Evolutionary conservation across 2,113 vertebrate species (phyloP).

Genomic region (Protomyctophum bolini): DNA sequence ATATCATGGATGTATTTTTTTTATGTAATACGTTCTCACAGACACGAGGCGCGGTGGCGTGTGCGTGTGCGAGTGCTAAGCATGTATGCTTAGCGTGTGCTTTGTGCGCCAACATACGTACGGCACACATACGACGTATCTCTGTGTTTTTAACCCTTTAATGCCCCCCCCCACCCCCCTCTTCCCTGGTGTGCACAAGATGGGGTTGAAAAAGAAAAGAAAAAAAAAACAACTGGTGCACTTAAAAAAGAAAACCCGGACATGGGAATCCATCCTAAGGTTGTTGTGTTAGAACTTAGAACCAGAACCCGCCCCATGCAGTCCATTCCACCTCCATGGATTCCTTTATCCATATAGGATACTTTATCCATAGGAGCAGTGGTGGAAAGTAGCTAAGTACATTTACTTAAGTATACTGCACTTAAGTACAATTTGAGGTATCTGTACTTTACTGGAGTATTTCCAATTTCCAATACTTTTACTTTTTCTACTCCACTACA

Average conservation of each 20-base stretch:
- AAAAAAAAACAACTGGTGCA: conserved; percentile 54
- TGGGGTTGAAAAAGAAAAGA: conserved; percentile 21
- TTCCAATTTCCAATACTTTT: too few species aligned
- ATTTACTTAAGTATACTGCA: too few species aligned
- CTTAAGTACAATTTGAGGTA: too few species aligned
- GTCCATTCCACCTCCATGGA: conserved; percentile 27
- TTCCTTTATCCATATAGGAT: conserved; percentile 26
- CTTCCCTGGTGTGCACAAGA: conserved; percentile 51
- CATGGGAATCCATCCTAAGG: not conserved
- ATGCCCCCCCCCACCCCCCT: conserved; percentile 31
- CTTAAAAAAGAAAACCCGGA: conserved; percentile 55
- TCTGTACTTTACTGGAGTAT: too few species aligned
- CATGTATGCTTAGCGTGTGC: not conserved
- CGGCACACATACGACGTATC: conserved; percentile 19
- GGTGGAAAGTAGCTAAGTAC: too few species aligned
- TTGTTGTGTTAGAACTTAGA: conserved; percentile 23
- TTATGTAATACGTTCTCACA: conserved; percentile 47
- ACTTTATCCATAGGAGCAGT: too few species aligned
- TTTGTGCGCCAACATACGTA: conserved; percentile 8
- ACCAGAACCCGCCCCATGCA: too few species aligned
- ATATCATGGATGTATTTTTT: conserved; percentile 48
- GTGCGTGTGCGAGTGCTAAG: conserved; percentile 23
- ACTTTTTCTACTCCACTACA: too few species aligned
- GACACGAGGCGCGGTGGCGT: conserved; percentile 37
- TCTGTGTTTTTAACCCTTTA: conserved; percentile 37